Conservation (phyloP, 2,113 vertebrate species). For the Platycercus adscitus region DNA sequence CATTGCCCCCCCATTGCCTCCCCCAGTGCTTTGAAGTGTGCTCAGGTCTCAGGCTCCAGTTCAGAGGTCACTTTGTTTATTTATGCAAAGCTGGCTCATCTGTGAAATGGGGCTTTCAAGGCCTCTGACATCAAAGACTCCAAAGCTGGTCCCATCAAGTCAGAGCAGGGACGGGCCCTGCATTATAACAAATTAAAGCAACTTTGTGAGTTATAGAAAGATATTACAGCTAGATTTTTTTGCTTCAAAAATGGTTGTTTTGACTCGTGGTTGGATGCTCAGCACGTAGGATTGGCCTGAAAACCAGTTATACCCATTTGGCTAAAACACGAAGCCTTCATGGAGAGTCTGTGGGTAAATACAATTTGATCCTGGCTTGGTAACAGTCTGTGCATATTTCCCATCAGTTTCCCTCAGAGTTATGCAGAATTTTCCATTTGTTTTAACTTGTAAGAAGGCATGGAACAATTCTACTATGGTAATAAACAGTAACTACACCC, state of each 20-base stretch:
- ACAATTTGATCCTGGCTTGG: constrained; percentile 1
- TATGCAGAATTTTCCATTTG: constrained; percentile 14
- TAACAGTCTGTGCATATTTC: constrained; percentile 23
- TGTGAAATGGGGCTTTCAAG: constrained; percentile 76
- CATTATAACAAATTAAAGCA: constrained; percentile 62
- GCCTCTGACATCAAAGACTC: constrained; percentile 72
- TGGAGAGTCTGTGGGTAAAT: constrained; percentile 17
- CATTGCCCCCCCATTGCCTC: not conserved
- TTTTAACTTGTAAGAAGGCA: constrained; percentile 1
- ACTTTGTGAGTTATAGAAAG: constrained; percentile 24
- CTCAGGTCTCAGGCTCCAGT: constrained; percentile 73
- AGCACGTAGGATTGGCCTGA: not conserved
- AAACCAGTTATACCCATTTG: not conserved
- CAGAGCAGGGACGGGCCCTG: constrained; percentile 55
- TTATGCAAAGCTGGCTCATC: constrained; percentile 79
- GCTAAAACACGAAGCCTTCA: not conserved
- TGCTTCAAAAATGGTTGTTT: not conserved
- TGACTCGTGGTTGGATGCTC: not conserved
- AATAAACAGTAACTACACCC: constrained; percentile 16
- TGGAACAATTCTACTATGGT: constrained; percentile 33
- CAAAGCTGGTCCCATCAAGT: constrained; percentile 65
- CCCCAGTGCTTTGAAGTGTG: constrained; percentile 73
- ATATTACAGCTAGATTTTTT: not conserved
- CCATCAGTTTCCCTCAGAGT: not conserved
- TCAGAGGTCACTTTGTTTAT: constrained; percentile 79